Evolutionary conservation across 2,113 vertebrate genomes (phyloP).

Genomic region (Chamaetylas fuelleborni): DNA sequence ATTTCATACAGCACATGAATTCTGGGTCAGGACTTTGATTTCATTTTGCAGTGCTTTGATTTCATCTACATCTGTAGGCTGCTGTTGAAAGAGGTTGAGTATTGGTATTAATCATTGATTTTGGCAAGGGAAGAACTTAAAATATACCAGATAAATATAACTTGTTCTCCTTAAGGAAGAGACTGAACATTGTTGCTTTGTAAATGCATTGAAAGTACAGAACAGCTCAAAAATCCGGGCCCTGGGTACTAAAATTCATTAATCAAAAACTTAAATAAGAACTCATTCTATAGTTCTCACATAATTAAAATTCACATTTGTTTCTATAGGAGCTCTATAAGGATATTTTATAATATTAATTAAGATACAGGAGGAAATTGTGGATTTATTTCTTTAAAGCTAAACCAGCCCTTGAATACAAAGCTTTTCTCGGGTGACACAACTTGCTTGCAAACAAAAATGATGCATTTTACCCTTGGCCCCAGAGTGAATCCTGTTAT

Average conservation of each 20-base stretch:
- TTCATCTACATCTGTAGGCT: neutral
- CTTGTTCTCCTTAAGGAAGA: neutral
- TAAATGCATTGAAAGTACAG: neutral
- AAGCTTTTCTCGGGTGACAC: neutral
- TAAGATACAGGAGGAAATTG: neutral
- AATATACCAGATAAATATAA: neutral
- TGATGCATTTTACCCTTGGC: neutral
- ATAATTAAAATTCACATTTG: neutral
- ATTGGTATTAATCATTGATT: neutral
- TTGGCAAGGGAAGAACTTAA: neutral
- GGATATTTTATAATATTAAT: neutral
- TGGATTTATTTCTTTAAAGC: neutral
- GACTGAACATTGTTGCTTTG: neutral
- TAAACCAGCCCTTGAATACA: neutral
- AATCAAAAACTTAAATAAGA: neutral
- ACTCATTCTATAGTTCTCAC: neutral
- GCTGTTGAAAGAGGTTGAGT: neutral
- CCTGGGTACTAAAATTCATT: neutral
- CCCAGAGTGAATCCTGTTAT: neutral
- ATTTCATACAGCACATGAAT: neutral
- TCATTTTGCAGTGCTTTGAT: neutral
- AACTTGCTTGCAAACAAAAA: neutral
- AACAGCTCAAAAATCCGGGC: neutral
- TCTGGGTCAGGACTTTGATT: neutral
- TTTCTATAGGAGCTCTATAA: neutral